Evolutionary conservation across 1,140 invertebrate genomes (phyloP), one percentile per base, ranked within the genome.

Genomic region (Hyphantria cunea): DNA sequence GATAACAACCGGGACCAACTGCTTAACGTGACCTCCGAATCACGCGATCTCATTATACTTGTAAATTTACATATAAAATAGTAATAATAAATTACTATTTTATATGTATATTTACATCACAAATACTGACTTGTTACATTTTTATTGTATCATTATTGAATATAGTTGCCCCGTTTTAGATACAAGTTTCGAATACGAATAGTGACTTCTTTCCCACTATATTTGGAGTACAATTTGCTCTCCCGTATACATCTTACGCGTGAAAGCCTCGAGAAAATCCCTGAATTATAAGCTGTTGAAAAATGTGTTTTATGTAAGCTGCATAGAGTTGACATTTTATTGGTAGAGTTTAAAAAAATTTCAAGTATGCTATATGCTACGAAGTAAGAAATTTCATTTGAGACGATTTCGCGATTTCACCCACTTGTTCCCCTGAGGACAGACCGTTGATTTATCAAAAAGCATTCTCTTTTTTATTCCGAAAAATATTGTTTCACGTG

Each of bases 351-450:
- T 7, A 25, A 47, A 74, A 25, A 75, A 52, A 64, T 68, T 68
- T 71, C 56, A 60, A 70, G 66, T 72, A 77, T 74, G 72, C 78
- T 80, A 70, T 74, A 78, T 64, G 76, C 66, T 71, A 76, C 68
- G 71, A 72, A 77, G 79, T 81, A 74, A 78, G 78, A 84, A 84
- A 86, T 86, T 86, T 84, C 79, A 84, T 86, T 86, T 84, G 79
- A 78, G 84, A 82, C 76, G 81, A 83, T 84, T 83, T 78, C 72
- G 73, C 80, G 78, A 84, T 84, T 82, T 82, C 71, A 59, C 68
- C 61, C 61, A 55, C 67, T 68, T 58, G 64, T 70, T 78, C 79
- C 80, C 76, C 50, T 13, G 75, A 71, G 82, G 64, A 72, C 61
- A 56, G 66, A 50, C 65, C 75, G 79, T 84, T 84, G 84, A 86